These are phyloP conservation scores for Synanthedon myopaeformis DNA, from an alignment of 2,888 invertebrate species.

Conservation along the genomic window DNA sequence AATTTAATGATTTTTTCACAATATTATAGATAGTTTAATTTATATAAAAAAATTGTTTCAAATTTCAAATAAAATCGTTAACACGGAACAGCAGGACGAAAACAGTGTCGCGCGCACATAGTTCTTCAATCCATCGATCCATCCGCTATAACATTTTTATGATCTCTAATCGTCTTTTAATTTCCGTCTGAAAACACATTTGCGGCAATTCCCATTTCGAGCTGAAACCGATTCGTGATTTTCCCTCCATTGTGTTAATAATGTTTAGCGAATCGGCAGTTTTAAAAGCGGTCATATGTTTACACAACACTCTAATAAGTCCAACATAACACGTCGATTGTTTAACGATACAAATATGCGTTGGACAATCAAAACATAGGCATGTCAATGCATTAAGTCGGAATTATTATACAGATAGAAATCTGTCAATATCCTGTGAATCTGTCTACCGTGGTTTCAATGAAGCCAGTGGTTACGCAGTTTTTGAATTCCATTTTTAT, in stretches of 20 bases:
- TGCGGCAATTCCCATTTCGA: neutral
- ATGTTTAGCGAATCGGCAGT: slow-evolving; percentile 30
- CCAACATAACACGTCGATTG: slow-evolving; percentile 37
- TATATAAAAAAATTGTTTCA: too few species aligned
- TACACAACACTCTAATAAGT: slow-evolving; percentile 41
- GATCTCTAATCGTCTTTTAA: too few species aligned
- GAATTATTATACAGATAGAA: slow-evolving; percentile 26
- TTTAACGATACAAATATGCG: slow-evolving; percentile 26
- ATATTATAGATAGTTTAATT: too few species aligned
- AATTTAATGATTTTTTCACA: too few species aligned
- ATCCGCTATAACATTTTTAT: too few species aligned
- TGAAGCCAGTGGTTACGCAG: neutral
- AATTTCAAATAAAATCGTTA: too few species aligned
- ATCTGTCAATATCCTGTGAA: slow-evolving; percentile 50
- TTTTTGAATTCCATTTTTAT: too few species aligned
- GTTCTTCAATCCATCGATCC: too few species aligned
- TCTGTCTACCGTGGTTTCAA: slow-evolving; percentile 16
- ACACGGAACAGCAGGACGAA: too few species aligned
- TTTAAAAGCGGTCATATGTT: slow-evolving; percentile 25
- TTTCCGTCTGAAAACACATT: too few species aligned
- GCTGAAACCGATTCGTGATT: neutral
- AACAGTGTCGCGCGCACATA: too few species aligned
- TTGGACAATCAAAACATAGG: slow-evolving; percentile 38
- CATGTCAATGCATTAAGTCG: slow-evolving; percentile 9
- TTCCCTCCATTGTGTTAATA: slow-evolving; percentile 21